Percentiles rank a stretch among this genome's conserved stretches.
phyloP scores from a whole-genome alignment of 2,888 invertebrate species.

The Phyllotreta cruciferae region DNA sequence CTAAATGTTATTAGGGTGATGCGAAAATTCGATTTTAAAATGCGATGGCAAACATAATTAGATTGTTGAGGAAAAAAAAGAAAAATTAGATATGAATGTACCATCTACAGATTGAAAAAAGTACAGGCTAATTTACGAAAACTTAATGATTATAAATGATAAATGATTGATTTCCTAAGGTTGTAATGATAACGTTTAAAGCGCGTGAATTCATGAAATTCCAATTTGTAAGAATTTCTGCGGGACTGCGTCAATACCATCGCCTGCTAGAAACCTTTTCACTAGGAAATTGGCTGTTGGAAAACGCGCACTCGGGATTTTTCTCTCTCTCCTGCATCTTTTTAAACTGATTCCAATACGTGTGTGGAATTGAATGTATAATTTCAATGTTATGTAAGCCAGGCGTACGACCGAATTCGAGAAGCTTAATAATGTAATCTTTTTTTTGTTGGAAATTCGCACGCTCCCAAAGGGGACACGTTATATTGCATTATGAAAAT shows the following conservation, averaged over 20 bases:
- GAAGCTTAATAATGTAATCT: slow-evolving; percentile 25
- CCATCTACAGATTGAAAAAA: no score
- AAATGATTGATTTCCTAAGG: no score
- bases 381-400: slow-evolving; percentile 26
- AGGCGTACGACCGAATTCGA: slow-evolving; percentile 17
- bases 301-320: slow-evolving; percentile 24
- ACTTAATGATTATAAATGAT: not conserved
- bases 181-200: no score
- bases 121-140: no score
- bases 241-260: slow-evolving; percentile 22
- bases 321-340: slow-evolving; percentile 27
- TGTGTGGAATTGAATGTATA: slow-evolving; percentile 30
- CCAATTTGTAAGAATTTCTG: slow-evolving; percentile 10
- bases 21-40: slow-evolving; percentile 21
- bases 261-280: slow-evolving; percentile 23
- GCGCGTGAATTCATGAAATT: no score
- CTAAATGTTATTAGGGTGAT: slow-evolving; percentile 30
- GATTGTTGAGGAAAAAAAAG: no score
- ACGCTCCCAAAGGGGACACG: slow-evolving; percentile 2
- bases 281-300: slow-evolving; percentile 29
- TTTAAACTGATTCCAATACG: slow-evolving; percentile 29
- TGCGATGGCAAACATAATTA: no score
- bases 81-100: no score
- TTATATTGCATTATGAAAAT: not conserved
- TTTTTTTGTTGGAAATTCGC: slow-evolving; percentile 17